phyloP scores from a whole-genome alignment of 2,888 invertebrate genomes.

The Darwinula stevensoni region DNA sequence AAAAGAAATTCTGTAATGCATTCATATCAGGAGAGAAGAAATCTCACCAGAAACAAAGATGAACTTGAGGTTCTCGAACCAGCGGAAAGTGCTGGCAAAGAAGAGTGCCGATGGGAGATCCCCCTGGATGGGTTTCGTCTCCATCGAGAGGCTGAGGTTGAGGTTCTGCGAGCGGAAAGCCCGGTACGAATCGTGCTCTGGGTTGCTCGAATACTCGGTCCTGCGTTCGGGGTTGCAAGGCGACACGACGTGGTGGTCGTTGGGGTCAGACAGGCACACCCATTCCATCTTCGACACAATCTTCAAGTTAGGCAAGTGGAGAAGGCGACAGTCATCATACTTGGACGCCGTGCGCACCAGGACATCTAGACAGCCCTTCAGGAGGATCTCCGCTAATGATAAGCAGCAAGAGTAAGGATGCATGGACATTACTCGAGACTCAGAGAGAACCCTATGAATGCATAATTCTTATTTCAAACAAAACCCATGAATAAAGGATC shows the following conservation, averaged over 20 bases:
- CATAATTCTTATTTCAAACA: too few species aligned
- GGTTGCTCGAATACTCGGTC: conserved; percentile 87
- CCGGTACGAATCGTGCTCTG: conserved; percentile 38
- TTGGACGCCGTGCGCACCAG: conserved; percentile 90
- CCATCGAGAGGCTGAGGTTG: conserved; percentile 42
- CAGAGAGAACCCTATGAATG: too few species aligned
- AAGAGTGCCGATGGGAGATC: conserved; percentile 24
- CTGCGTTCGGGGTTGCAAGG: conserved; percentile 86
- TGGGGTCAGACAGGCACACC: conserved; percentile 69
- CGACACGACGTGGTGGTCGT: conserved; percentile 81
- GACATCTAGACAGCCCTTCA: conserved; percentile 76
- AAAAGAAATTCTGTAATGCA: too few species aligned
- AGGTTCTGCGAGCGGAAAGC: conserved; percentile 70
- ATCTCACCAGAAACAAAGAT: too few species aligned
- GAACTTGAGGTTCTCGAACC: conserved; percentile 84
- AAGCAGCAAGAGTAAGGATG: too few species aligned
- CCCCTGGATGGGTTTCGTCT: conserved; percentile 29
- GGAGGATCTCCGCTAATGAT: conserved; percentile 33
- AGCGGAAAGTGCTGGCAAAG: conserved; percentile 24
- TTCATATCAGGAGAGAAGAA: too few species aligned
- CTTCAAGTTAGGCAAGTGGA: conserved; percentile 66
- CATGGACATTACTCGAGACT: too few species aligned
- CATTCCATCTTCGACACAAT: conserved; percentile 56
- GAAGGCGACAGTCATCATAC: conserved; percentile 83
- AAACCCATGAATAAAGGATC: too few species aligned